Evolutionary conservation across 2,888 invertebrate species (phyloP).

Genomic region (Sphaerophoria rueppellii): DNA sequence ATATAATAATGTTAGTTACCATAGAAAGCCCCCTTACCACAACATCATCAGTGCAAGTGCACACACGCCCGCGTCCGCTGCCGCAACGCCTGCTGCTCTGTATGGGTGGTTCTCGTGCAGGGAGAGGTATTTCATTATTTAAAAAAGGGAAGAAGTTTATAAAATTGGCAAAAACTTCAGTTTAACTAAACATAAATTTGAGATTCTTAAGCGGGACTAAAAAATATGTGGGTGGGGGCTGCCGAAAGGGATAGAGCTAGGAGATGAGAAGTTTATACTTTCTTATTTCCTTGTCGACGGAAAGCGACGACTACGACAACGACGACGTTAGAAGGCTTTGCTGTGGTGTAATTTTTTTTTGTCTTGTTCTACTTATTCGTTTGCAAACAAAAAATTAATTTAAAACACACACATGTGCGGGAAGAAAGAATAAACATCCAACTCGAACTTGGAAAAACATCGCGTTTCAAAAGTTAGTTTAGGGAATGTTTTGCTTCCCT

Average conservation of each 20-base stretch:
- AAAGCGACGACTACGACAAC: background rate
- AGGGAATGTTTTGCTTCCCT: constrained; percentile 32
- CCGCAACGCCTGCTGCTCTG: too few species aligned
- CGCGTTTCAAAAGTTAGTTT: constrained; percentile 61
- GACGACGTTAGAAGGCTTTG: constrained; percentile 69
- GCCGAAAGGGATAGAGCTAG: background rate
- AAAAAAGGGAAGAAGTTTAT: constrained; percentile 80
- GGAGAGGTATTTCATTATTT: constrained; percentile 79
- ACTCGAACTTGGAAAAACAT: constrained; percentile 59
- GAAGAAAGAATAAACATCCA: constrained; percentile 68
- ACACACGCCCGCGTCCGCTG: background rate
- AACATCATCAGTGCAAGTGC: constrained; percentile 17
- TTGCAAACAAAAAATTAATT: constrained; percentile 72
- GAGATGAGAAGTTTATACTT: constrained; percentile 62
- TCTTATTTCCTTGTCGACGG: constrained; percentile 63
- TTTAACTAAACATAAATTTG: constrained; percentile 73
- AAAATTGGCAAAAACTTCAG: constrained; percentile 76
- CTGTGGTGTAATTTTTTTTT: constrained; percentile 49
- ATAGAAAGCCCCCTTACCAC: background rate
- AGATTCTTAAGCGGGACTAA: constrained; percentile 11
- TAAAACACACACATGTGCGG: constrained; percentile 72
- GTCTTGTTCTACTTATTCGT: constrained; percentile 62
- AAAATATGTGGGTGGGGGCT: background rate
- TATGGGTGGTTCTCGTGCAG: background rate
- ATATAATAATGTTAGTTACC: background rate